These are phyloP conservation scores for Perithous albicinctus DNA, from an alignment of 2,888 invertebrate species.

Conservation along the genomic window DNA sequence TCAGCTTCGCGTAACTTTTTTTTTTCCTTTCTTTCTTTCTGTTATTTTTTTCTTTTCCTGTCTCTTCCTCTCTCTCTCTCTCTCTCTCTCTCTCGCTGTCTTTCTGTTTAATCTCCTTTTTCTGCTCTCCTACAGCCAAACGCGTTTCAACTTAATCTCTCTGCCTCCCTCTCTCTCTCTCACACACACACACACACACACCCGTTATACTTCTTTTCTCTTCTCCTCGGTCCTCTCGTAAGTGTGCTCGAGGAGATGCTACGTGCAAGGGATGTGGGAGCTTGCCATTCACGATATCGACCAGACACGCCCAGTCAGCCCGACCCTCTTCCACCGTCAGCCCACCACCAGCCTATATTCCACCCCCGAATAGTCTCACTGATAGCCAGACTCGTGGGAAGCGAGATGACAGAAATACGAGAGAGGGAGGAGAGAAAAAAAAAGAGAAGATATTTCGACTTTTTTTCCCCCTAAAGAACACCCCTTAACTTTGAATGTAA, in stretches of 20 bases:
- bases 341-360: conserved; percentile 68
- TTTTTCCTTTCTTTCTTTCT: not conserved
- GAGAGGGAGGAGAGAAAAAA: no score
- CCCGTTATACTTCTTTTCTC: conserved; percentile 48
- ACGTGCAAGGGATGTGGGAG: conserved; percentile 70
- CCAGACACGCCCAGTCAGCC: conserved; percentile 80
- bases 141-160: conserved; percentile 54
- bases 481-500: not conserved
- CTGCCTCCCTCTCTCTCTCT: conserved; percentile 38
- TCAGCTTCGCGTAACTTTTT: not conserved
- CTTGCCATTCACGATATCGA: conserved; percentile 82
- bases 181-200: no score
- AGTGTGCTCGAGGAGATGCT: conserved; percentile 60
- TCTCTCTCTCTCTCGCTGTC: no score
- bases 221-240: conserved; percentile 54
- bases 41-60: not conserved
- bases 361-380: conserved; percentile 67
- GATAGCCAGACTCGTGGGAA: conserved; percentile 49
- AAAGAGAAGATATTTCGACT: conserved; percentile 12
- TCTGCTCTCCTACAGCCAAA: conserved; percentile 24
- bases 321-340: conserved; percentile 50
- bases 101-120: not conserved
- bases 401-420: conserved; percentile 36
- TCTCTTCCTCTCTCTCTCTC: no score
- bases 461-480: no score